phyloP scores from a whole-genome alignment of 2,888 invertebrate species.

The Macroteleia sp. region DNA sequence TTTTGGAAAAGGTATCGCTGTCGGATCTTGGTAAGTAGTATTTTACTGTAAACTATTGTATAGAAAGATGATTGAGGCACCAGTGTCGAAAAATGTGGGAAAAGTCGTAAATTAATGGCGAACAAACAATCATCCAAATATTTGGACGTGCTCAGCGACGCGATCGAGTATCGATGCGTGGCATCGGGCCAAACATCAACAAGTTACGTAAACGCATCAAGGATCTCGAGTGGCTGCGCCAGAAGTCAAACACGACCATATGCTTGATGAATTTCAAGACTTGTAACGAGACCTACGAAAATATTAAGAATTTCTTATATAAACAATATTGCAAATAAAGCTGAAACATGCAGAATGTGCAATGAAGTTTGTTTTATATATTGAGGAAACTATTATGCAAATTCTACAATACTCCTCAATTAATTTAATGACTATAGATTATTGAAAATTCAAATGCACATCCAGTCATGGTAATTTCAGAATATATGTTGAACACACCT shows the following conservation, averaged over 20 bases:
- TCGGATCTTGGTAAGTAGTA: conserved; percentile 90
- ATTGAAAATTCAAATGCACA: no score
- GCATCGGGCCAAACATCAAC: conserved; percentile 53
- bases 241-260: conserved; percentile 27
- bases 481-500: no score
- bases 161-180: conserved; percentile 56
- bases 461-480: no score
- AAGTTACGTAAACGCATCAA: conserved; percentile 57
- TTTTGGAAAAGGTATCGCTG: conserved; percentile 93
- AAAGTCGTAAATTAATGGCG: conserved; percentile 21
- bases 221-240: conserved; percentile 28
- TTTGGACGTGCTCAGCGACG: conserved; percentile 13
- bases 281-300: no score
- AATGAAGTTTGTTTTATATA: no score
- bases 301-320: no score
- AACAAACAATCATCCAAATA: conserved; percentile 22
- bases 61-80: conserved; percentile 9
- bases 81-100: conserved; percentile 13
- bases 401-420: no score
- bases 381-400: no score
- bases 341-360: no score
- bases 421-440: no score
- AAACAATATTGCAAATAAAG: no score
- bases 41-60: neutral
- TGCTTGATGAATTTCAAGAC: no score